Evolutionary conservation across 2,113 vertebrate genomes (phyloP), one percentile per base, ranked within the genome.

Genomic region (Sapajus apella): DNA sequence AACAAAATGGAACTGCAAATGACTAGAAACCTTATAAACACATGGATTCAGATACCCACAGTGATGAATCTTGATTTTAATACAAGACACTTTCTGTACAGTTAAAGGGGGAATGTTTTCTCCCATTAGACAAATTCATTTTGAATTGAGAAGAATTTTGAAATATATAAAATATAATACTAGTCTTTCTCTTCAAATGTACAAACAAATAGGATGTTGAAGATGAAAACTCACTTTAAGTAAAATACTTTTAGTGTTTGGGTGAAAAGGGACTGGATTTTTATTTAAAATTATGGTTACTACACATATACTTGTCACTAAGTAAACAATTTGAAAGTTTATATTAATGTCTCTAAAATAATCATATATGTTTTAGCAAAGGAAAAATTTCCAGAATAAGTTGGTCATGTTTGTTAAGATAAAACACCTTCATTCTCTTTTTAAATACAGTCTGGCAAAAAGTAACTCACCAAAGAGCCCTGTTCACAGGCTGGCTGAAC

Each of bases 261-360:
- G 32, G 77, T 95, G 58, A 55, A 52, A 94, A 92, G 35, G 30
- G 47, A 86, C 16, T 93, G 91, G 40, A 89, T 89, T 91, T 95
- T 94, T 91, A 70, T 92, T 95, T 85, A 61, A 94, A 94, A 90
- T 83, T 92, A 58, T 94, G 16, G 45, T 79, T 56, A 81, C 14
- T 70, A 23, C 35, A 90, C 20, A 83, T 23, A 96, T 3, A 79
- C 10, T 47, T 86, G 82, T 68, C 37, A 90, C 12, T 94, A 92
- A n/a, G 13, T 68, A 87, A 94, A 92, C 3, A 92, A 90, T 84
- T 87, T 92, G 52, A 90, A 20, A 94, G 55, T 73, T 92, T 35
- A 87, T 72, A 86, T 92, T 94, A 30, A 92, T 32, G 32, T 43
- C 43, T 94, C 87, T 95, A 80, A 95, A 95, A 76, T 84, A 95